These are phyloP conservation scores for Cataglyphis rosenhaueri DNA, from an alignment of 2,888 invertebrate species.

Conservation along the genomic window DNA sequence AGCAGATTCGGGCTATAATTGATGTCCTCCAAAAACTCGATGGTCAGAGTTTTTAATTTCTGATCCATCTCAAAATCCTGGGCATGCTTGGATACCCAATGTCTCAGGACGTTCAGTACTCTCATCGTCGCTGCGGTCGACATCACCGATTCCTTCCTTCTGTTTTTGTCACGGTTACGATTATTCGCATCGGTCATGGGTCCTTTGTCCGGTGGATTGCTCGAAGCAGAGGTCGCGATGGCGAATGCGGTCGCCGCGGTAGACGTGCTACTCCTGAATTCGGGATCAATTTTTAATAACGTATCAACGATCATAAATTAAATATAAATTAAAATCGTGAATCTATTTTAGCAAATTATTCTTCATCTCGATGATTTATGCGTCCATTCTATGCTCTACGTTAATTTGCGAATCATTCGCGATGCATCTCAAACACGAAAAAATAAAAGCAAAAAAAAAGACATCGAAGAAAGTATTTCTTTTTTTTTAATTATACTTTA, in stretches of 20 bases:
- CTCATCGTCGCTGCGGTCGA: constrained; percentile 98
- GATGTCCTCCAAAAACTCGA: constrained; percentile 95
- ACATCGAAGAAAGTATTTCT: neutral
- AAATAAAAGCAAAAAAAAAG: neutral
- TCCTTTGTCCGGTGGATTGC: constrained; percentile 91
- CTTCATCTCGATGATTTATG: neutral
- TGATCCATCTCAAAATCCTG: constrained; percentile 94
- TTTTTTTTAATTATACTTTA: neutral
- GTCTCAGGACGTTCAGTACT: constrained; percentile 94
- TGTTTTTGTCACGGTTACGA: constrained; percentile 86
- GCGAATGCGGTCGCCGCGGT: constrained; percentile 96
- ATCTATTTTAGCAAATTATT: neutral
- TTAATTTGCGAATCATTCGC: neutral
- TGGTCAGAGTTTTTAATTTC: constrained; percentile 91
- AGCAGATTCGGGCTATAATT: constrained; percentile 93
- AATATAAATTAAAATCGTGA: constrained; percentile 3
- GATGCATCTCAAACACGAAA: constrained; percentile 14
- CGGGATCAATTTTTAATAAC: neutral
- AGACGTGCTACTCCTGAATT: constrained; percentile 91
- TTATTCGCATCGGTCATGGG: constrained; percentile 76
- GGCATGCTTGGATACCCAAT: constrained; percentile 96
- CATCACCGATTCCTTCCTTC: constrained; percentile 91
- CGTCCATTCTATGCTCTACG: constrained; percentile 18
- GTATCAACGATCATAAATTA: neutral
- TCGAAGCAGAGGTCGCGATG: constrained; percentile 95